Conservation (phyloP, 2,888 invertebrate genomes). For the Cynaeus angustus region DNA sequence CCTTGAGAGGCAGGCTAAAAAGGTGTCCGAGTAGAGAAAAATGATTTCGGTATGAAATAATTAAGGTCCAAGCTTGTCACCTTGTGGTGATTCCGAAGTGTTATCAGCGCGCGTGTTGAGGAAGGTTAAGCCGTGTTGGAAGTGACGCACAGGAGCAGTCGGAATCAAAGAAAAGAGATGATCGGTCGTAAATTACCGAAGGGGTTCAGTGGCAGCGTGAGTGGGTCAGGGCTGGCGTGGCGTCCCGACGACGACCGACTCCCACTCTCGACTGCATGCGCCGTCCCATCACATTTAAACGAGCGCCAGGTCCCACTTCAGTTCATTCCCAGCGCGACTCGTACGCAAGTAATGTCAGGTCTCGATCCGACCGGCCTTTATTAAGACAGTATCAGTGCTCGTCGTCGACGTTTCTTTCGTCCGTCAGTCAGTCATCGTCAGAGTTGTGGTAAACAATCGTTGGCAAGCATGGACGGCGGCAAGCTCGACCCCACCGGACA, state of each 20-base stretch:
- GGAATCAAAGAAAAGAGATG: conserved; percentile 3
- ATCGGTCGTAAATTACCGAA: conserved; percentile 49
- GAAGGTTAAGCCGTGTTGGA: conserved; percentile 33
- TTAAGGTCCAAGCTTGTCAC: too few species aligned
- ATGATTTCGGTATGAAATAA: too few species aligned
- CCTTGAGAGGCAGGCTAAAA: too few species aligned
- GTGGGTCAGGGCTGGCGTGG: conserved; percentile 71
- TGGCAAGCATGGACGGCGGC: conserved; percentile 67
- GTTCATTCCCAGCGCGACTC: conserved; percentile 61
- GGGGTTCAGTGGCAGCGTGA: conserved; percentile 69
- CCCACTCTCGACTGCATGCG: conserved; percentile 59
- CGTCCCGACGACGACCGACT: conserved; percentile 56
- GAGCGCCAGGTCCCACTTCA: conserved; percentile 58
- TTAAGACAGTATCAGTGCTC: conserved; percentile 53
- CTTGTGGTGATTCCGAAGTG: too few species aligned
- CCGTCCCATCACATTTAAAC: conserved; percentile 63
- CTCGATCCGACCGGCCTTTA: conserved; percentile 69
- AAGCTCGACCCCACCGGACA: conserved; percentile 70
- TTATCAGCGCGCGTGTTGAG: conserved; percentile 36
- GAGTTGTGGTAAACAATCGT: conserved; percentile 8
- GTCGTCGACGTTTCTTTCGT: conserved; percentile 50
- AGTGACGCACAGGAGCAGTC: conserved; percentile 2
- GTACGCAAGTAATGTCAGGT: conserved; percentile 64
- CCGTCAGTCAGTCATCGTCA: conserved; percentile 18
- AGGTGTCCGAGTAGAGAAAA: too few species aligned